Evolutionary conservation across 2,113 vertebrate species (phyloP), one percentile per base, ranked within the genome.

Genomic region (Hyaena hyaena): DNA sequence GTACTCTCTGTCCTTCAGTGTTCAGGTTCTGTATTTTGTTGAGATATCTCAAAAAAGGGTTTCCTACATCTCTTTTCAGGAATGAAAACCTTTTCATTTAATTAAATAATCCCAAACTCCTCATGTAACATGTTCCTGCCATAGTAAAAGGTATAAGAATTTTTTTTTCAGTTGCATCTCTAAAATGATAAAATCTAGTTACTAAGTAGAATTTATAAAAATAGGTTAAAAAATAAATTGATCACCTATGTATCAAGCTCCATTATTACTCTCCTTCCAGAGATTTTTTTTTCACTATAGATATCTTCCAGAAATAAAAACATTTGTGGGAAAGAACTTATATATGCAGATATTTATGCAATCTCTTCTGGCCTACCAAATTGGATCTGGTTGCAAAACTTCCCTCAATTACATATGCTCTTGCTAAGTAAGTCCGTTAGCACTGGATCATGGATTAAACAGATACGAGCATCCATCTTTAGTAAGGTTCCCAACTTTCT

Each of bases 261-360:
- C n/a, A 45, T 92, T 95, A 74, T 61, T 87, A 26, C 28, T 10
- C 55, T 58, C 17, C 3, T 17, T 43, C 26, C 35, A 93, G 23
- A 68, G 31, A 45, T 45, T 4, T 53, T 91, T 89, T 28, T 16
- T 55, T 39, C 39, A 39, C 19, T 93, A 24, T 5, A 91, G 53
- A 24, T 7, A 93, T 79, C 53, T 58, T 90, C 23, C 28, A 91
- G 53, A 79, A 96, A 96, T 74, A 93, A 73, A 92, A 93, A 31
- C 31, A 65, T 26, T 58, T 87, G 17, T 90, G 45, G 45, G 10
- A 89, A 81, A 81, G 21, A 88, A 73, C 55, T 28, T 66, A 43
- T 31, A 48, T 80, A 88, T 43, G 63, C 21, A 79, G n/a, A n/a
- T 92, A 26, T 55, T 85, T 96, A 50, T 4, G 63, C 83, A 77